Evolutionary conservation across 2,888 invertebrate species (phyloP).

Genomic region (Thecophora atra): DNA sequence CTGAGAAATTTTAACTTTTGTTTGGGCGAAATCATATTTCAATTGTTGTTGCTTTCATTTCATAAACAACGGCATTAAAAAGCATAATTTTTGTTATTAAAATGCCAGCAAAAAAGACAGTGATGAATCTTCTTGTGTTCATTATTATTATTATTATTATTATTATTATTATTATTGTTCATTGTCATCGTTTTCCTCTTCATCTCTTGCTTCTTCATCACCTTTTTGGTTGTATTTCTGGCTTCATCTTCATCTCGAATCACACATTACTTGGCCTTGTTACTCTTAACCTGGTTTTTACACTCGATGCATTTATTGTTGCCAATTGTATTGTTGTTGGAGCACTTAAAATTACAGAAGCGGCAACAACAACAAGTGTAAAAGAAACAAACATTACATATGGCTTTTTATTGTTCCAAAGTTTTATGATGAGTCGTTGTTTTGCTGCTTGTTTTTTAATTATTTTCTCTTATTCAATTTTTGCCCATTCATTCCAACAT

Average conservation of each 20-base stretch:
- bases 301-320: conserved; percentile 43
- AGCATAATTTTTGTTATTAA: too few species aligned
- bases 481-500: not conserved
- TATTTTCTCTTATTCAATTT: not conserved
- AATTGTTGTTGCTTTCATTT: too few species aligned
- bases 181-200: not conserved
- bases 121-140: too few species aligned
- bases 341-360: not conserved
- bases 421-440: not conserved
- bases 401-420: too few species aligned
- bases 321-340: conserved; percentile 20
- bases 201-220: not conserved
- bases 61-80: too few species aligned
- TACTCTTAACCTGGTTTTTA: conserved; percentile 53
- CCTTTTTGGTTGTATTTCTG: not conserved
- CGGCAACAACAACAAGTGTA: not conserved
- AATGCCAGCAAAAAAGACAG: too few species aligned
- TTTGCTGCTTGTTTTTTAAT: not conserved
- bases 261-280: conserved; percentile 47
- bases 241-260: too few species aligned
- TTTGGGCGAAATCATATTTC: too few species aligned
- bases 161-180: not conserved
- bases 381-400: too few species aligned
- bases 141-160: too few species aligned
- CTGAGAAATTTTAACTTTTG: too few species aligned